A percentile compares a stretch with the other conserved stretches of the same genome.
Evolutionary conservation across 2,797 vertebrate genomes (phyloP).

Genomic region (Sebastolobus alascanus): DNA sequence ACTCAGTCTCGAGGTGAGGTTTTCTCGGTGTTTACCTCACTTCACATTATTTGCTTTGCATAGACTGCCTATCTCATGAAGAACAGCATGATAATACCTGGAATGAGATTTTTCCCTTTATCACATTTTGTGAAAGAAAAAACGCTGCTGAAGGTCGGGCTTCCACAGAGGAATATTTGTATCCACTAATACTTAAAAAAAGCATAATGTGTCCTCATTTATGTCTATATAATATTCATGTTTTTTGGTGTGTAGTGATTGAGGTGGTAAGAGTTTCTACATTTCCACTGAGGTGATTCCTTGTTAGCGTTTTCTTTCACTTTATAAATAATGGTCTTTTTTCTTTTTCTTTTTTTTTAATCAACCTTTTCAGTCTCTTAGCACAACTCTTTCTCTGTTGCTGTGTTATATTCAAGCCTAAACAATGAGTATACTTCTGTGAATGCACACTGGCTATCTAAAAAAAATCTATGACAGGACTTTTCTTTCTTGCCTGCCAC

Average conservation of each 20-base stretch:
- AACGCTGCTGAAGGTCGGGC: constrained; percentile 27
- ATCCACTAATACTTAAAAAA: constrained; percentile 48
- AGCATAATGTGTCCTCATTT: constrained; percentile 37
- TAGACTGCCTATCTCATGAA: constrained; percentile 79
- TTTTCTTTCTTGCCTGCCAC: constrained; percentile 14
- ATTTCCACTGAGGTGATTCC: constrained; percentile 38
- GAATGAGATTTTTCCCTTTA: constrained; percentile 64
- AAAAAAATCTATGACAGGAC: constrained; percentile 25
- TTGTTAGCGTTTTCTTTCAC: constrained; percentile 27
- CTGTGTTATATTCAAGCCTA: constrained; percentile 38
- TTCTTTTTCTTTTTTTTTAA: not conserved
- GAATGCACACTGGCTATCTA: constrained; percentile 44
- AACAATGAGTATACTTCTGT: constrained; percentile 30
- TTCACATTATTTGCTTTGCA: constrained; percentile 86
- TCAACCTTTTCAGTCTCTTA: constrained; percentile 15
- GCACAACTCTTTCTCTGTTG: not conserved
- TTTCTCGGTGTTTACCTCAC: constrained; percentile 62
- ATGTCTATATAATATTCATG: constrained; percentile 5
- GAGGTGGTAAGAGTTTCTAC: constrained; percentile 44
- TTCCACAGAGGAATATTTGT: constrained; percentile 50
- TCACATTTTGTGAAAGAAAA: constrained; percentile 61
- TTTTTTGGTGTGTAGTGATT: constrained; percentile 42
- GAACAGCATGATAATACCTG: constrained; percentile 77
- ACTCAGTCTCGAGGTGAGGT: constrained; percentile 72
- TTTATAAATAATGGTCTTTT: constrained; percentile 7